phyloP scores from a whole-genome alignment of 2,797 vertebrate species.

The Lycodopsis pacificus region DNA sequence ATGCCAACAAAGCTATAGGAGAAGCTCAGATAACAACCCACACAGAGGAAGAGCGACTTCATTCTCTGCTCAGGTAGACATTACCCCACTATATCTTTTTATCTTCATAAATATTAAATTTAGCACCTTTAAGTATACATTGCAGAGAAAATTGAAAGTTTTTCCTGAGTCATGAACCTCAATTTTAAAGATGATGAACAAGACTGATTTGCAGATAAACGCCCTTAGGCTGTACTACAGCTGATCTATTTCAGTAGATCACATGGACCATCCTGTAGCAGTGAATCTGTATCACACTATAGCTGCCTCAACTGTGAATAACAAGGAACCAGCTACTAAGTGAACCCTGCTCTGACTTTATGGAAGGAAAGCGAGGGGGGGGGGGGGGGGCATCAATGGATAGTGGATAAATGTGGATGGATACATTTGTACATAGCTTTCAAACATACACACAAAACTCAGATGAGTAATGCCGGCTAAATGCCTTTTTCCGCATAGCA shows the following conservation, averaged over 20 bases:
- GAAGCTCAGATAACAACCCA: not conserved
- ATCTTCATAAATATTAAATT: not conserved
- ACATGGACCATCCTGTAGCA: not conserved
- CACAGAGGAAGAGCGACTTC: not conserved
- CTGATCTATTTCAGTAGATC: not conserved
- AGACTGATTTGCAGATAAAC: not conserved
- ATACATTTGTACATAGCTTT: conserved; percentile 35
- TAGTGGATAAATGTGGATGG: conserved; percentile 28
- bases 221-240: not conserved
- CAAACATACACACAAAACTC: conserved; percentile 30
- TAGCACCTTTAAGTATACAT: not conserved
- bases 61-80: not conserved
- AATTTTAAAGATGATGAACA: not conserved
- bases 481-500: conserved; percentile 13
- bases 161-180: not conserved
- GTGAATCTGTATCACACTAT: not conserved
- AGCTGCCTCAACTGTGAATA: conserved; percentile 11
- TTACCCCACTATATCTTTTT: not conserved
- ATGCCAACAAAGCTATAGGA: too few relatives aligned
- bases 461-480: conserved; percentile 31
- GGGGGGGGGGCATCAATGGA: not conserved
- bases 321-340: not conserved
- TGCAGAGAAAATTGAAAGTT: not conserved
- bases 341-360: conserved; percentile 16
- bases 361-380: not conserved